Conservation (phyloP, 2,888 invertebrate genomes). For the Baccha elongata region DNA sequence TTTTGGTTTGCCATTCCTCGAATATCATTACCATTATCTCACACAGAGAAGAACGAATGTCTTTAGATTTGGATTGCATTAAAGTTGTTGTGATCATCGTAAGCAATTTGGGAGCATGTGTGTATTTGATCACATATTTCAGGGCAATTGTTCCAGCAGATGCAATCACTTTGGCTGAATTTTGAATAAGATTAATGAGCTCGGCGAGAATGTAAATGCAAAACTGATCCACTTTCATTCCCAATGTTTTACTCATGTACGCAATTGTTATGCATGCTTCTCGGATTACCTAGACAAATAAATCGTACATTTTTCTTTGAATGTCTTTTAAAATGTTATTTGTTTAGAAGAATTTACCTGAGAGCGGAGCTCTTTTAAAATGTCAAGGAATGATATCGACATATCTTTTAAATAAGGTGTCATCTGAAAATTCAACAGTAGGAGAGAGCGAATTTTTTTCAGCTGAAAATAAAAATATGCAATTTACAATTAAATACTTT, state of each 20-base stretch:
- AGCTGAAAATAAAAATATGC: conserved; percentile 84
- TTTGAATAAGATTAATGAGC: conserved; percentile 95
- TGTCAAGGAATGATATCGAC: conserved; percentile 91
- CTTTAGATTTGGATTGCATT: conserved; percentile 93
- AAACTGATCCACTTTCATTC: conserved; percentile 92
- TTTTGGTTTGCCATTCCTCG: conserved; percentile 92
- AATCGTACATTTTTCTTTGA: background rate
- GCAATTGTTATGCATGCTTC: conserved; percentile 98
- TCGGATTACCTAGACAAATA: conserved; percentile 85
- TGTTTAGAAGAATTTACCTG: conserved; percentile 83
- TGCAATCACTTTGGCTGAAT: conserved; percentile 97
- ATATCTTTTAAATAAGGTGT: conserved; percentile 89
- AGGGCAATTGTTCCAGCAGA: conserved; percentile 93
- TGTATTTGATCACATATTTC: conserved; percentile 93
- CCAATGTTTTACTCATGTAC: conserved; percentile 93
- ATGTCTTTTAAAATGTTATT: too few relatives aligned
- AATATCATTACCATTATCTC: conserved; percentile 93
- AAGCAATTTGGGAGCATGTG: conserved; percentile 90
- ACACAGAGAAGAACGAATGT: conserved; percentile 90
- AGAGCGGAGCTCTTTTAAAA: conserved; percentile 94
- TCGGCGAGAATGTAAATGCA: conserved; percentile 91
- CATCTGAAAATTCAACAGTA: conserved; percentile 91
- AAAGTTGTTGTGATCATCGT: conserved; percentile 90
- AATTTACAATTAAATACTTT: background rate
- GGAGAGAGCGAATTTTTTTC: conserved; percentile 91